Percentiles rank a stretch among this genome's conserved stretches.
Evolutionary conservation across 2,888 invertebrate genomes (phyloP).

Genomic region (Halictus quadricinctus): DNA sequence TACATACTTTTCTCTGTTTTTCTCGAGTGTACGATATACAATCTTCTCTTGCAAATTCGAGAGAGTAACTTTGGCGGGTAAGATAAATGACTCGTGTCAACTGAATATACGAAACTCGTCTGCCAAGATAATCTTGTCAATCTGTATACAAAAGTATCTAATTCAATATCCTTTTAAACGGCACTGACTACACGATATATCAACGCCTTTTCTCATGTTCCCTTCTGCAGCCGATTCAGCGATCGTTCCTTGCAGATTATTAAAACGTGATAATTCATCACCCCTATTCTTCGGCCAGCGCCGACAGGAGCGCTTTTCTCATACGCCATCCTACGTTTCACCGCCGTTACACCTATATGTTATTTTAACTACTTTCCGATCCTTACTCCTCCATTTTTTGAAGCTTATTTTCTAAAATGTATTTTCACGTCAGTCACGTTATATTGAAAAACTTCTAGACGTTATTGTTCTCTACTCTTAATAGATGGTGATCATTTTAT

Average conservation of each 20-base stretch:
- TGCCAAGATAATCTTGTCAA: conserved; percentile 1
- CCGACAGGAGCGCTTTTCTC: conserved; percentile 34
- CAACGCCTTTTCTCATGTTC: conserved; percentile 35
- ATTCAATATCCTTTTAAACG: conserved; percentile 27
- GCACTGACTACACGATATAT: conserved; percentile 38
- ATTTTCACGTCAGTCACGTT: not conserved
- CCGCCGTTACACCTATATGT: not conserved
- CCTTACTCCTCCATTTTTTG: not conserved
- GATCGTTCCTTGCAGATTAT: conserved; percentile 61
- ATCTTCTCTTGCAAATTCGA: not conserved
- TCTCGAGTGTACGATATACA: not conserved
- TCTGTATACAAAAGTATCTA: conserved; percentile 3
- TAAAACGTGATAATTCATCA: conserved; percentile 62
- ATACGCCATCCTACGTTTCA: conserved; percentile 17
- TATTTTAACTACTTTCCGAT: conserved; percentile 7
- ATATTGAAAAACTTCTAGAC: not conserved
- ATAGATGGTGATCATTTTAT: not conserved
- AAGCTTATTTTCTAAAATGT: not conserved
- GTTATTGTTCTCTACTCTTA: not conserved
- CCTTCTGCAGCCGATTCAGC: conserved; percentile 53
- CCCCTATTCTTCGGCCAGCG: conserved; percentile 31
- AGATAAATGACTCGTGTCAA: not conserved
- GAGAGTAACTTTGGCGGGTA: not conserved
- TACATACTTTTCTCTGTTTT: not conserved
- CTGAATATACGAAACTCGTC: conserved; percentile 2